A percentile compares a stretch with the other conserved stretches of the same genome.
Conservation (phyloP, 1,140 invertebrate species). For the Spodoptera litura region DNA sequence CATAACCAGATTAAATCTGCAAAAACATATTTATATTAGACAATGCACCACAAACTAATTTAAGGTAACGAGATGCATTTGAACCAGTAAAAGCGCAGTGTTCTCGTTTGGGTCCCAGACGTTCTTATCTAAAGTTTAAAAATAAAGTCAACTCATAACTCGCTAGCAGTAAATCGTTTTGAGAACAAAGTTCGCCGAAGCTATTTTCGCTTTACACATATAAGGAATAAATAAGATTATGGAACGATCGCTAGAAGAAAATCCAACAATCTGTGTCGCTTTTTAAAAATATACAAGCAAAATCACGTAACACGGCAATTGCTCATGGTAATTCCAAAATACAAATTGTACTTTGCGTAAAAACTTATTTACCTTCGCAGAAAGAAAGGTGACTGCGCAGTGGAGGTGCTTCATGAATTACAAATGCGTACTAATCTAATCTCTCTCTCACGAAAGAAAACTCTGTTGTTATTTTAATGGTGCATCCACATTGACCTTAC, state of each 20-base stretch:
- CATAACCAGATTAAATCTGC: too few relatives aligned
- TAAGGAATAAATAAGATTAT: background rate
- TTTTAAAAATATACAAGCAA: slow-evolving; percentile 8
- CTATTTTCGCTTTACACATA: slow-evolving; percentile 9
- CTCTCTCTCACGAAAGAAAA: background rate
- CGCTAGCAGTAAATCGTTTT: slow-evolving; percentile 6
- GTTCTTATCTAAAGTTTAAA: slow-evolving; percentile 17
- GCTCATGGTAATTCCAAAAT: slow-evolving; percentile 5
- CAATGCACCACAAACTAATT: too few relatives aligned
- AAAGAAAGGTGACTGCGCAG: slow-evolving; percentile 10
- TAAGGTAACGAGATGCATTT: background rate
- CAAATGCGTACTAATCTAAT: slow-evolving; percentile 30
- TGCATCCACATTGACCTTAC: background rate
- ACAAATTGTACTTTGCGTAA: slow-evolving; percentile 22
- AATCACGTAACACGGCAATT: slow-evolving; percentile 4
- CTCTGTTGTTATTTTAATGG: background rate
- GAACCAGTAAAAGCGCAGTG: background rate
- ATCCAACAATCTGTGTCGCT: background rate
- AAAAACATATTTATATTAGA: too few relatives aligned
- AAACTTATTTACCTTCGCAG: background rate
- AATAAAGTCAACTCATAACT: slow-evolving; percentile 20
- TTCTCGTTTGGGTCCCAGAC: background rate
- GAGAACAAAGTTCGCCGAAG: slow-evolving; percentile 2
- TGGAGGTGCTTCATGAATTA: slow-evolving; percentile 4
- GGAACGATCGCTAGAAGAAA: background rate